Base-by-base conservation (phyloP, 1,140 invertebrate genomes). In the Brachionus rotundiformis region DNA sequence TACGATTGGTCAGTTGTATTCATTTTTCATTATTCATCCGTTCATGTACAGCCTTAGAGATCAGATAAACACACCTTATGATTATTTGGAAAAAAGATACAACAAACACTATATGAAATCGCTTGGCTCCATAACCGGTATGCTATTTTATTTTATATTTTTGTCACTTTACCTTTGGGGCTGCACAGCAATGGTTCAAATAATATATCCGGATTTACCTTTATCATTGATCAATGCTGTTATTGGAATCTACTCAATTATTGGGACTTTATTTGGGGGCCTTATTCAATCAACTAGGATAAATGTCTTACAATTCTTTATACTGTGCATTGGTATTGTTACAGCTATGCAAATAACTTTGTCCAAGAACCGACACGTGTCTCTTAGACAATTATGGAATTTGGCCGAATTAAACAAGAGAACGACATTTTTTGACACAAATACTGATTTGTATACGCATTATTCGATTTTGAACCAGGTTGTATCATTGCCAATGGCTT, bases 251-350 rank as follows among this genome's bases (percentile, higher is more conserved):
- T 73, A 73, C n/a, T 73, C 68, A 11, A 73, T 44, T 31, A 16
- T 10, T 11, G 68, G 68, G 3, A 73, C 36, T 13, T 25, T 73
- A 6, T 25, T 73, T 0, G 68, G 68, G n/a, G 68, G 68, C 11
- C 41, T 73, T 8, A 73, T 29, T 73, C 68, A 73, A 73, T 73
- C 68, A 13, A 73, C 68, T 44, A 73, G 44, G 44, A 73, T 41
- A 41, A 73, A 73, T 27, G 36, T 73, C 16, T 73, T 73, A 25
- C 68, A 73, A 73, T 73, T 73, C 44, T 39, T 73, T 13, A 73
- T 73, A 13, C 41, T 73, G 13, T 44, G 33, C 10, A 41, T 44
- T 27, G 68, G 68, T 27, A 11, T 73, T 7, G 8, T 73, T 19
- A 25, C 36, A n/a, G 68, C 68, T 11, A 73, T 73, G 25, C 36